Conservation (phyloP, 1,140 invertebrate species). For the Drosophila quadrilineata region DNA sequence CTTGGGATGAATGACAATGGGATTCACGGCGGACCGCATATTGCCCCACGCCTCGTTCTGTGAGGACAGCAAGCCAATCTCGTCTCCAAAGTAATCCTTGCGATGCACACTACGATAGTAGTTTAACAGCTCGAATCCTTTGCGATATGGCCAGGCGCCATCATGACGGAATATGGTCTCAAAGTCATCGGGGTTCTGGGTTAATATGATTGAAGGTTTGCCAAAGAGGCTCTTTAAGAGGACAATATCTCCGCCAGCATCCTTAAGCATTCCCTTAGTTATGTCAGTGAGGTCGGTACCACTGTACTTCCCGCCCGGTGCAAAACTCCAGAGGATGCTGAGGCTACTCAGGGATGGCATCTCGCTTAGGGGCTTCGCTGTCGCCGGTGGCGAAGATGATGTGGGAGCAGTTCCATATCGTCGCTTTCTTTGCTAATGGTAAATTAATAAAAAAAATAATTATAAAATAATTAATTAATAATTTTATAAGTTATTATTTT, state of each 20-base stretch:
- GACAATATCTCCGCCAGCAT: conserved; percentile 28
- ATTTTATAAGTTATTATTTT: no score
- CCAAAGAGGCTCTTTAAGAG: conserved; percentile 30
- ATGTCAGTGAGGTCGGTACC: conserved; percentile 22
- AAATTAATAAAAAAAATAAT: neutral
- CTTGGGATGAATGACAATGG: conserved; percentile 81
- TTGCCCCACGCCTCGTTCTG: conserved; percentile 38
- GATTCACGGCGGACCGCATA: conserved; percentile 77
- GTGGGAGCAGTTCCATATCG: neutral
- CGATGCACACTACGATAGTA: conserved; percentile 38
- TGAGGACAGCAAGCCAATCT: conserved; percentile 18
- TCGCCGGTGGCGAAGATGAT: neutral
- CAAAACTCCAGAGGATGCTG: conserved; percentile 14
- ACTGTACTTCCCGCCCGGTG: conserved; percentile 32
- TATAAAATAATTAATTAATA: neutral
- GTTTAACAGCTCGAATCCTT: conserved; percentile 34
- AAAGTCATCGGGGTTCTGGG: conserved; percentile 50
- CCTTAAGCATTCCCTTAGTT: neutral
- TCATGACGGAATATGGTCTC: conserved; percentile 45
- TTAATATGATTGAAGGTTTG: conserved; percentile 15
- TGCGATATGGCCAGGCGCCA: conserved; percentile 49
- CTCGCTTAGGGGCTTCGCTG: conserved; percentile 21
- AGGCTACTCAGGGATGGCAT: conserved; percentile 28
- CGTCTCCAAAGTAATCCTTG: conserved; percentile 35
- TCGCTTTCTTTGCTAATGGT: neutral